Base-by-base conservation (phyloP, 2,888 invertebrate genomes). In the Mythimna lalbum region DNA sequence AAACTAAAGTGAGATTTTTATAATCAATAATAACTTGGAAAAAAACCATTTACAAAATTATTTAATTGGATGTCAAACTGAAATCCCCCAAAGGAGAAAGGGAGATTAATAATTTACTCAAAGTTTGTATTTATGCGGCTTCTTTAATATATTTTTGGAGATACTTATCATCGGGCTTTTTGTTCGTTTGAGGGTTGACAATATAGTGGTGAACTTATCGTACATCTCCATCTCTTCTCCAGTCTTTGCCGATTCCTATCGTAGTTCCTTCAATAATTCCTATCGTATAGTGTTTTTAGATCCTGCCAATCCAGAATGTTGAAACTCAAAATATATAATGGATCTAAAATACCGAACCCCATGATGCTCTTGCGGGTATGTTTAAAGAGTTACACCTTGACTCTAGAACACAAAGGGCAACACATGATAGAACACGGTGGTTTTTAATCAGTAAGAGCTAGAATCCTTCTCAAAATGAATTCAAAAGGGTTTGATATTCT, bases 1-100 rank as follows among this genome's bases (percentile, higher is more conserved):
- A n/a, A 19, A 59, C 14, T 39, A 31, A 52, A 71, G 14, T 39
- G 36, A 5, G 31, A 21, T 33, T 59, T 63, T 49, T 53, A 12
- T 43, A 33, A 62, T 62, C 19, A 70, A 62, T 57, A 62, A 57
- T 31, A 74, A 59, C 31, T 72, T 71, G 9, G 39, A 14, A 52
- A 78, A n/a, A 49, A 27, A 4, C 21, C 57, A 59, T 59, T 50
- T 49, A 59, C 7, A 72, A 19, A 31, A 72, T 59, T 43, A 70
- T 59, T 49, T 53, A 43, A 78, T 63, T 49, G 23, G 19, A 33
- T 63, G 49, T 59, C 73, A 72, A 78, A 59, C n/a, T 63, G 33
- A 52, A 53, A 78, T 49, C 27, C 62, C 36, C 19, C n/a, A 47
- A 31, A n/a, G 36, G 23, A 4, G 36, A 56, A 43, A n/a, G n/a